Evolutionary conservation across 1,140 invertebrate genomes (phyloP).

Genomic region (Linepithema humile): DNA sequence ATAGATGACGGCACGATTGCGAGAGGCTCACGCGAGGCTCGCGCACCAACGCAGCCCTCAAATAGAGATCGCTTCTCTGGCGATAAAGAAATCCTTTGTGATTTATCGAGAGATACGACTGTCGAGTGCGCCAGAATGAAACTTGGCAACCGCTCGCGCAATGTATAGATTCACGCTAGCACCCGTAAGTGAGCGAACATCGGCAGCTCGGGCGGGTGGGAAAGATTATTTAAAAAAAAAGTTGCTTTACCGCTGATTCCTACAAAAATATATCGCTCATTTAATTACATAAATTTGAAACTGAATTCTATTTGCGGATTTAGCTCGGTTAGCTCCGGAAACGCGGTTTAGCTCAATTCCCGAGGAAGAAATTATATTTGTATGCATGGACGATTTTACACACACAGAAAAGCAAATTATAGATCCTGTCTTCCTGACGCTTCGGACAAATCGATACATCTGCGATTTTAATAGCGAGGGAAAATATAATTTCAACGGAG

Average conservation of each 20-base stretch:
- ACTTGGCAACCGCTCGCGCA: neutral
- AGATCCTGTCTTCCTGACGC: neutral
- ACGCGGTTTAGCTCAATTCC: too few species aligned
- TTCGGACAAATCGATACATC: neutral
- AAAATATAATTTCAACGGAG: neutral
- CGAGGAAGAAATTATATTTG: too few species aligned
- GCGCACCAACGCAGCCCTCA: neutral
- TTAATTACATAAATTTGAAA: neutral
- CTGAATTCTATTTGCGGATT: too few species aligned
- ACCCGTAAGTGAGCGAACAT: neutral
- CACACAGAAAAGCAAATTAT: neutral
- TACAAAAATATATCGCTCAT: neutral
- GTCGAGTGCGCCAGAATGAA: conserved; percentile 21
- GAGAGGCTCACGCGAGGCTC: conserved; percentile 6
- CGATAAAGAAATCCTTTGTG: conserved; percentile 29
- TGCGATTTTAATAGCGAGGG: neutral
- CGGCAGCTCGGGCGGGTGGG: neutral
- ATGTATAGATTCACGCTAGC: neutral
- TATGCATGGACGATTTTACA: too few species aligned
- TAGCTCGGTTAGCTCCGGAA: too few species aligned
- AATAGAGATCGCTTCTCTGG: neutral
- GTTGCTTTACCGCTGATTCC: neutral
- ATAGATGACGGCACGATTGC: conserved; percentile 10
- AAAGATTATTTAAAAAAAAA: conserved; percentile 1
- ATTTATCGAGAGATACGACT: conserved; percentile 29